These are phyloP conservation scores for Ursus arctos DNA, from an alignment of 2,113 vertebrate species.

Conservation along the genomic window DNA sequence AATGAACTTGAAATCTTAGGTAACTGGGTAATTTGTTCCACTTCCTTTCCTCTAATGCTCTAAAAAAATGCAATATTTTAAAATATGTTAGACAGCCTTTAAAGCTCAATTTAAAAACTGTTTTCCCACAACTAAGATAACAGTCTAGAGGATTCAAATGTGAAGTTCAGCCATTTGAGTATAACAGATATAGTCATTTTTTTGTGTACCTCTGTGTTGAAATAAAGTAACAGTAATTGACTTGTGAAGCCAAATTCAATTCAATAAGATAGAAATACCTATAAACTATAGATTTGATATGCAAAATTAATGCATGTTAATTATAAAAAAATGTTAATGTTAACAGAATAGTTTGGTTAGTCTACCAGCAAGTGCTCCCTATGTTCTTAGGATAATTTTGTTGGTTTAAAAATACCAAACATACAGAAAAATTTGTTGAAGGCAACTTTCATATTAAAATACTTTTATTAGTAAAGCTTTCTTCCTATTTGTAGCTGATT, in stretches of 20 bases:
- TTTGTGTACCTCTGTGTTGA: slow-evolving; percentile 41
- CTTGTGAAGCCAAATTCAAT: slow-evolving; percentile 66
- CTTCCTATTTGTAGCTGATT: not conserved
- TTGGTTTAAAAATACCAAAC: not conserved
- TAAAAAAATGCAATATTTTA: slow-evolving; percentile 42
- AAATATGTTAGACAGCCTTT: slow-evolving; percentile 53
- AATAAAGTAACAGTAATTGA: slow-evolving; percentile 77
- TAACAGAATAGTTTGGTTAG: slow-evolving; percentile 69
- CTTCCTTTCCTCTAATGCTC: slow-evolving; percentile 42
- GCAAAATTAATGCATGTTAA: slow-evolving; percentile 71
- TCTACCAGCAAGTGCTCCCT: not conserved
- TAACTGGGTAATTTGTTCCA: slow-evolving; percentile 54
- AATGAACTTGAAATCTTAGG: slow-evolving; percentile 66
- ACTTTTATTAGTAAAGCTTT: not conserved
- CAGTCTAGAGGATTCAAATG: slow-evolving; percentile 53
- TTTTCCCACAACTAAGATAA: slow-evolving; percentile 52
- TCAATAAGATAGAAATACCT: slow-evolving; percentile 55
- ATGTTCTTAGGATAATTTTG: not conserved
- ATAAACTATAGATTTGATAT: slow-evolving; percentile 56
- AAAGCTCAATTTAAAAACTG: slow-evolving; percentile 58
- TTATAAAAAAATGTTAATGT: slow-evolving; percentile 64
- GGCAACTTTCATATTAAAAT: not conserved
- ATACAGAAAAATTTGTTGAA: not conserved
- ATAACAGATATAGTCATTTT: slow-evolving; percentile 45
- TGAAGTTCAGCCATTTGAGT: slow-evolving; percentile 39